Base-by-base conservation (phyloP, 2,888 invertebrate genomes). In the Cheilosia grossa region DNA sequence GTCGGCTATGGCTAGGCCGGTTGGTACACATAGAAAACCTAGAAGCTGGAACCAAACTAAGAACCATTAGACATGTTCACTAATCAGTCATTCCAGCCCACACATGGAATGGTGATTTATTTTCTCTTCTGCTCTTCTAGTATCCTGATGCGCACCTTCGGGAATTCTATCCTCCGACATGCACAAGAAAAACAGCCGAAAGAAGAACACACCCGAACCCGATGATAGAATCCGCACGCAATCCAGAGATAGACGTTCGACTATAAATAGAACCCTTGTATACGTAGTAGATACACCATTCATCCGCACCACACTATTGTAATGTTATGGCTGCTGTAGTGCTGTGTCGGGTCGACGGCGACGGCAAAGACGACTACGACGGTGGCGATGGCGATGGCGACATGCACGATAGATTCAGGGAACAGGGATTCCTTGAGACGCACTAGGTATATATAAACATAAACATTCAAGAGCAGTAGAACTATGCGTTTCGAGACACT, bases 161-260 rank as follows among this genome's bases (percentile, higher is more conserved):
- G 69, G 59, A 59, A 74, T 67, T 56, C 37, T 61, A 37, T 56
- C 61, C 47, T 40, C 24, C 3, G 1, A 51, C 21, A 51, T n/a
- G 44, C 61, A 24, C 40, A 9, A 30, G 9, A 2, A 19, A 1
- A 19, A 10, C 47, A 61, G 44, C 27, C 17, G 19, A 69, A 24
- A 21, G 4, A 66, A 58, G 40, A 75, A 74, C 21, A 19, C 13
- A 78, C 70, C 70, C 63, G 63, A 56, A 40, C 19, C 69, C 37
- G 53, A 69, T 69, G 58, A 40, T 59, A 61, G 73, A 80, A 69
- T 81, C 67, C 40, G 42, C 58, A 75, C 75, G 69, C 70, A 66
- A 47, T 59, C 70, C 59, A 54, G 51, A 72, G 59, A 82, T 64
- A 72, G 56, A 79, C 54, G 56, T 82, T 51, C 21, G 6, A 30